A percentile compares a stretch with the other conserved stretches of the same genome.
Conservation (phyloP, 2,113 vertebrate genomes). For the Leptobrachium ailaonicum region DNA sequence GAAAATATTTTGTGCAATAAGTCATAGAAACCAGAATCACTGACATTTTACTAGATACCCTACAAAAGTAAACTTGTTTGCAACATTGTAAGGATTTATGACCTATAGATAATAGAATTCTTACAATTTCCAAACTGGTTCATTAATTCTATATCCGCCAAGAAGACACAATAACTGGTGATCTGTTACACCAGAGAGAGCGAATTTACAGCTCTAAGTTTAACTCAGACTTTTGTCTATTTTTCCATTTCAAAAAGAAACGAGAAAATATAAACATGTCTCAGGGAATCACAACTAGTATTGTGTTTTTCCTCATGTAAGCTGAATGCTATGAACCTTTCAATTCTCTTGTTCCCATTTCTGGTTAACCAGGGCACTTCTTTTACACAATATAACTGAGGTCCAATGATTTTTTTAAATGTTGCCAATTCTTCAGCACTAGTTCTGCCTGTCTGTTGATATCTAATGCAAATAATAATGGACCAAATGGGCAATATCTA, state of each 20-base stretch:
- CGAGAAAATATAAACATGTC: conserved; percentile 42
- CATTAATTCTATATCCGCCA: conserved; percentile 40
- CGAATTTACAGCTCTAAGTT: conserved; percentile 36
- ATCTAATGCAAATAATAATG: too few relatives aligned
- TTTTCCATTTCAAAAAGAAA: conserved; percentile 38
- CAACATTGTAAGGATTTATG: conserved; percentile 31
- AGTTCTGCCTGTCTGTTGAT: too few relatives aligned
- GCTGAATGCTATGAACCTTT: conserved; percentile 30
- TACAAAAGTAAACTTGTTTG: conserved; percentile 33
- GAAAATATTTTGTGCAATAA: conserved; percentile 15
- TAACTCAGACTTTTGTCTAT: conserved; percentile 35
- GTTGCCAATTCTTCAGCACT: too few relatives aligned
- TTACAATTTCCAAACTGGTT: conserved; percentile 46
- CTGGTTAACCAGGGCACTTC: conserved; percentile 11
- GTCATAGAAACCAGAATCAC: conserved; percentile 14
- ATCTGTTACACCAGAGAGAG: conserved; percentile 42
- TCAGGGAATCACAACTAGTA: conserved; percentile 33
- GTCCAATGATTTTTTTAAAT: conserved; percentile 14
- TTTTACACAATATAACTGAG: conserved; percentile 13
- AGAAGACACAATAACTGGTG: conserved; percentile 34
- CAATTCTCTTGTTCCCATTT: conserved; percentile 26
- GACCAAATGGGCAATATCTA: too few relatives aligned
- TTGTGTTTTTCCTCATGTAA: conserved; percentile 15
- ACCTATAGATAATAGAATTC: conserved; percentile 45
- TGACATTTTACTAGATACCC: conserved; percentile 19